Evolutionary conservation across 2,797 vertebrate species (phyloP), one percentile per base, ranked within the genome.

Genomic region (Staurois parvus): DNA sequence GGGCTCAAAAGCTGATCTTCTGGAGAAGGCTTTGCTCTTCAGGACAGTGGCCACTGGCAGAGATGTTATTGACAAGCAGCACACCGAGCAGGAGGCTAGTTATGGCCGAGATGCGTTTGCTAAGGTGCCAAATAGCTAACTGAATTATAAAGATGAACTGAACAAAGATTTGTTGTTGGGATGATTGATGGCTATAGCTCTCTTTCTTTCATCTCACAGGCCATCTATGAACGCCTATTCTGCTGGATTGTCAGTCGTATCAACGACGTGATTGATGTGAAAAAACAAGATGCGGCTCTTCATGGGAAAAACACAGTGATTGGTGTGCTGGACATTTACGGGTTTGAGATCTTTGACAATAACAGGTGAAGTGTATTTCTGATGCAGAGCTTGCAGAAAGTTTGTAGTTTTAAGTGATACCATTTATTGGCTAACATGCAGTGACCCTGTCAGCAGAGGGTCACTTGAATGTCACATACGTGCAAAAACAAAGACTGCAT

Each of bases 251-350:
- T 99, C 81, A 95, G 94, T 2, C 95, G 97, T 68, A 99, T 99
- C 90, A 99, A 99, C 42, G 96, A 96, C 45, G 90, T 98, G 24
- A 99, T 99, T 1, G 97, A 99, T 83, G 97, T 99, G 90, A 98
- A 96, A 90, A 96, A 96, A 93, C 98, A 97, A 2, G 95, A 98
- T 0, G 97, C 94, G 80, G 94, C 91, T 2, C 73, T 98, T 72
- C 98, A 98, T 0, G 97, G 98, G 70, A 99, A 99, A 90, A 99
- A 99, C 93, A 99, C 98, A 0, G 98, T 99, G 79, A 99, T 99
- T 12, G 98, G 98, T 0, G 98, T 99, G 85, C 93, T 99, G 92
- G 98, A 99, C 90, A 99, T 99, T 90, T 99, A 99, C 2, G 98
- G 98, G 15, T 99, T 99, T 77, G 98, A 99, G 93, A 99, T 99